Evolutionary conservation across 2,888 invertebrate species (phyloP).

Genomic region (Reticulitermes lucifugus): DNA sequence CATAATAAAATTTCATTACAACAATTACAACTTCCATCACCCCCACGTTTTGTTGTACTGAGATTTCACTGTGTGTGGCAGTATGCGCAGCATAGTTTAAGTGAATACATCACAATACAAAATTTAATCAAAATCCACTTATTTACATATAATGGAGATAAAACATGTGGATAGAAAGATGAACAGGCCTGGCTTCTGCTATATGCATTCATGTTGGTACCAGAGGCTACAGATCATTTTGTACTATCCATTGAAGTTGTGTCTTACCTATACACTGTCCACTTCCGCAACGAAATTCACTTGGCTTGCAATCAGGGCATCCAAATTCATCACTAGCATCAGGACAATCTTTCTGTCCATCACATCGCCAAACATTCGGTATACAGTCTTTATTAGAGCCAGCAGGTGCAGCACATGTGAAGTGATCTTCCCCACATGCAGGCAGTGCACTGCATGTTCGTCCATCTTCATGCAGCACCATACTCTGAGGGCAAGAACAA

Average conservation of each 20-base stretch:
- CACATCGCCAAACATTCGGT: slow-evolving; percentile 79
- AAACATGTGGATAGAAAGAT: no score
- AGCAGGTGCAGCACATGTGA: slow-evolving; percentile 72
- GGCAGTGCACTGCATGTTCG: slow-evolving; percentile 75
- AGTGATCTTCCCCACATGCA: slow-evolving; percentile 78
- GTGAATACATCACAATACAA: no score
- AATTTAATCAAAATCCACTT: no score
- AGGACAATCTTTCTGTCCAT: slow-evolving; percentile 84
- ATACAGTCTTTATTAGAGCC: slow-evolving; percentile 74
- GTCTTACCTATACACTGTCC: slow-evolving; percentile 72
- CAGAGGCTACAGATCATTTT: no score
- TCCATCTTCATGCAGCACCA: slow-evolving; percentile 65
- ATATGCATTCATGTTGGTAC: no score
- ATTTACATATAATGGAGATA: no score
- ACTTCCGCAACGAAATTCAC: slow-evolving; percentile 74
- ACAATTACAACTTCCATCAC: no score
- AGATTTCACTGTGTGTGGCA: no score
- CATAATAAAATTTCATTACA: no score
- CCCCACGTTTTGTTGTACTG: no score
- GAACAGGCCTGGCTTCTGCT: no score
- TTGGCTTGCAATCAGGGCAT: slow-evolving; percentile 76
- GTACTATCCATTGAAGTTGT: background rate
- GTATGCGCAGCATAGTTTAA: no score
- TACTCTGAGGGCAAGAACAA: slow-evolving; percentile 83
- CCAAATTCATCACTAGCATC: slow-evolving; percentile 86